Evolutionary conservation across 1,140 invertebrate species (phyloP), one percentile per base, ranked within the genome.

Genomic region (Phocides pigmalion): DNA sequence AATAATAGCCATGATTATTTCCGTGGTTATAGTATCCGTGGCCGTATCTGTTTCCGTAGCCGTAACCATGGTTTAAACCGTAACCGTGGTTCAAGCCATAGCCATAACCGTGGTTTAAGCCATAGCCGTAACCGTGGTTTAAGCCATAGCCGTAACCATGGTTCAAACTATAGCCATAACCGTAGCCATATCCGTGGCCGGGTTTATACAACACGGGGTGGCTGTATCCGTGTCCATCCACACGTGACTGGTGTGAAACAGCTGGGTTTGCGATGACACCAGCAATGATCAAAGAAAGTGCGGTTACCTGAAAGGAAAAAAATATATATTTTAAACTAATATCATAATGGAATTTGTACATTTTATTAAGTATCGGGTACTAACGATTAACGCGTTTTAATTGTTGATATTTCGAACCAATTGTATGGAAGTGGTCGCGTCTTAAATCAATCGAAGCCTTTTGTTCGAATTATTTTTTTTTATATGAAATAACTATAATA

Each of bases 231-330:
- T 62, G 44, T 28, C 20, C 61, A 25, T 65, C 79, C 1, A 73
- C 51, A 3, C 79, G 76, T 3, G 65, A 73, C 19, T 73, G 68
- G 39, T 79, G 65, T 3, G 79, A 82, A 41, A 69, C 64, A 0
- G 74, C 76, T 2, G 70, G 64, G 39, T 72, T 53, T 12, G 74
- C 68, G 9, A 70, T 41, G 0, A 56, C 72, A 44, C 67, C 56
- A 22, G 70, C 66, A 6, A 70, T 61, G 11, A 75, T 16, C 14
- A 79, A 25, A 32, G 66, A 70, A 14, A 59, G 5, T 37, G 28
- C 17, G n/a, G 42, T 17, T 12, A 47, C 15, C 56, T 59, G 28
- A 20, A 61, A 61, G 28, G 6, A 59, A 1, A 39, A n/a, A 32
- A 1, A 1, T 32, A 11, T 3, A 22, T n/a, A n/a, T n/a, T n/a